Percentiles rank a stretch among this genome's conserved stretches.
Conservation (phyloP, 2,888 invertebrate genomes). For the Teinopalpus imperialis region DNA sequence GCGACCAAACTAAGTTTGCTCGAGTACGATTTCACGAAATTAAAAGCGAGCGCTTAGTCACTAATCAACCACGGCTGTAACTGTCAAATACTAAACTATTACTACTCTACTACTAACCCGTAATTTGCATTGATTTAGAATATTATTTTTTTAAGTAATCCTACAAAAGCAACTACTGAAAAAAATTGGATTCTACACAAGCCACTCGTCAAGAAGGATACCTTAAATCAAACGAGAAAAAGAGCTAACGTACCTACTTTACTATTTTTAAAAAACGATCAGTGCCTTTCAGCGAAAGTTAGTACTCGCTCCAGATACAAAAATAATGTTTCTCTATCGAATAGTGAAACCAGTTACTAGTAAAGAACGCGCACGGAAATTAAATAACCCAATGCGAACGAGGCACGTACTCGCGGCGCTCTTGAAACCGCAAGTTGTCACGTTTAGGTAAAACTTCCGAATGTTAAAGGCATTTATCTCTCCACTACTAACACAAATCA, state of each 20-base stretch:
- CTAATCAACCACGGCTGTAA: no score
- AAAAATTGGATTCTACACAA: no score
- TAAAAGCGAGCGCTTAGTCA: no score
- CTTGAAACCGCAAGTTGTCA: slow-evolving; percentile 28
- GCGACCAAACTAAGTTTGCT: no score
- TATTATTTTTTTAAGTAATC: no score
- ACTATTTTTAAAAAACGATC: slow-evolving; percentile 36
- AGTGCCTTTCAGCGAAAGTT: slow-evolving; percentile 54
- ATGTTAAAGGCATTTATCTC: slow-evolving; percentile 15
- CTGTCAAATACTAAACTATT: no score
- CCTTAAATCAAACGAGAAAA: slow-evolving; percentile 22
- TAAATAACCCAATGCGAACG: slow-evolving; percentile 34
- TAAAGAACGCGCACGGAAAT: slow-evolving; percentile 52
- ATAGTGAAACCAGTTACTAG: slow-evolving; percentile 63
- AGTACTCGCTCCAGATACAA: slow-evolving; percentile 56
- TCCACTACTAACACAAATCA: neutral
- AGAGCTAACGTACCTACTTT: slow-evolving; percentile 29
- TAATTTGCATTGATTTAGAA: no score
- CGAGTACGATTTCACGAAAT: no score
- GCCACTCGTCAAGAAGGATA: no score
- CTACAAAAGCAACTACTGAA: no score
- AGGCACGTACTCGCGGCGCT: slow-evolving; percentile 35
- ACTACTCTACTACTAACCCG: no score
- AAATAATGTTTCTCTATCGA: slow-evolving; percentile 58
- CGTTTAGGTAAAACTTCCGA: slow-evolving; percentile 22